Base-by-base conservation (phyloP, 2,888 invertebrate genomes). In the Cephalotes varians region DNA sequence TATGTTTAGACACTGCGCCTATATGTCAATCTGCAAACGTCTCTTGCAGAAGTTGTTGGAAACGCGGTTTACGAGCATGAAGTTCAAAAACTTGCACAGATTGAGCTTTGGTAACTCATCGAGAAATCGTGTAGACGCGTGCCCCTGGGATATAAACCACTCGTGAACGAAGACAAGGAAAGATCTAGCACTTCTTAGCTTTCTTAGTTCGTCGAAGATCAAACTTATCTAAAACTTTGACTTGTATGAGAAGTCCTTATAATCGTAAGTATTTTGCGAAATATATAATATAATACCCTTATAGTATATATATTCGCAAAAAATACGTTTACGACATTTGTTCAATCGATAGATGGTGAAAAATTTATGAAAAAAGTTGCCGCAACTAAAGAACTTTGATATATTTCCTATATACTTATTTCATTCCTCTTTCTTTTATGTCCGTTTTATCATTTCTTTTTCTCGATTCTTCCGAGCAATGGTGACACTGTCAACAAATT, bases 31-130 rank as follows among this genome's bases (percentile, higher is more conserved):
- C 60, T 62, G 73, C 60, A 60, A 74, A 34, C 47, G 44, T 72
- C 56, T 58, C 15, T 47, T 40, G n/a, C 51, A 51, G 15, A 51
- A 54, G 51, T 7, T 51, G n/a, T 62, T 54, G 65, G 6, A 54
- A 65, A 31, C 10, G 21, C 15, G 9, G 65, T 76, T 76, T 76
- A 65, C 51, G 40, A 51, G 51, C 37, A 51, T 25, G 40, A 47
- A 82, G 67, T 82, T 82, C 47, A 58, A 79, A 62, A 72, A 71
- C 71, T 79, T 47, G 47, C 25, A 25, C 64, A 81, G 73, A 81
- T 74, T 74, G 74, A 74, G 74, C 73, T 64, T 81, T 73, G 56
- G 74, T 60, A 81, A 73, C 64, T 74, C 81, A 81, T 65, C 74
- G 62, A 64, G 74, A 54, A 81, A 74, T 64, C 47, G 54, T 56